Evolutionary conservation across 2,797 vertebrate genomes (phyloP), one percentile per base, ranked within the genome.

Genomic region (Linurgus olivaceus): DNA sequence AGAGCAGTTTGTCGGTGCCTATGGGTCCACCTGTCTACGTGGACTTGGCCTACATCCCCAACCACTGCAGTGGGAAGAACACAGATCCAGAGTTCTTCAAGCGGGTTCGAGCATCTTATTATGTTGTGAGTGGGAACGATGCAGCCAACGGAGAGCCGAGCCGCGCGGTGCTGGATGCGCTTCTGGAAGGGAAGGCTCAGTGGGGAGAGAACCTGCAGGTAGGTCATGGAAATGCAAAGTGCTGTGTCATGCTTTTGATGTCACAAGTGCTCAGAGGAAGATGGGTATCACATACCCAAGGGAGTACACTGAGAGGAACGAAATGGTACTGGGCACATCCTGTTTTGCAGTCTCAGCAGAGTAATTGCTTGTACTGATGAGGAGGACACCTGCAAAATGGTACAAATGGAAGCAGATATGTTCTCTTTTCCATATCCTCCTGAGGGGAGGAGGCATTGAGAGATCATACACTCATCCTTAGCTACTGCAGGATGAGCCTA

Each of bases 121-220:
- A 99, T 15, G 99, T 99, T 85, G 99, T 99, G 94, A 99, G 99
- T 65, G 99, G 99, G 52, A 99, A 99, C 5, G 99, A 99, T 38
- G 95, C 98, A 10, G 97, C 98, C 72, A 98, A 98, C 1, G 99
- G 98, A 6, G 99, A 99, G 89, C 99, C 99, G 0, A 99, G 99
- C 96, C 98, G 99, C 19, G 97, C 98, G 3, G 99, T 99, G 93
- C 96, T 99, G 54, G 99, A 99, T 75, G 99, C 99, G 0, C 98
- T 99, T 92, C 96, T 99, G 96, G 99, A 99, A 4, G 99, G 99
- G 93, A 99, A 99, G 97, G 97, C 99, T 93, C 99, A 99, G 88
- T 99, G 99, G 99, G 99, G 99, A 66, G 99, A 99, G 89, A 99
- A 99, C 97, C 98, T 99, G 45, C 99, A 99, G 99, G 99, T 99